Evolutionary conservation across 1,140 invertebrate species (phyloP), one percentile per base, ranked within the genome.

Genomic region (Batillaria attramentaria): DNA sequence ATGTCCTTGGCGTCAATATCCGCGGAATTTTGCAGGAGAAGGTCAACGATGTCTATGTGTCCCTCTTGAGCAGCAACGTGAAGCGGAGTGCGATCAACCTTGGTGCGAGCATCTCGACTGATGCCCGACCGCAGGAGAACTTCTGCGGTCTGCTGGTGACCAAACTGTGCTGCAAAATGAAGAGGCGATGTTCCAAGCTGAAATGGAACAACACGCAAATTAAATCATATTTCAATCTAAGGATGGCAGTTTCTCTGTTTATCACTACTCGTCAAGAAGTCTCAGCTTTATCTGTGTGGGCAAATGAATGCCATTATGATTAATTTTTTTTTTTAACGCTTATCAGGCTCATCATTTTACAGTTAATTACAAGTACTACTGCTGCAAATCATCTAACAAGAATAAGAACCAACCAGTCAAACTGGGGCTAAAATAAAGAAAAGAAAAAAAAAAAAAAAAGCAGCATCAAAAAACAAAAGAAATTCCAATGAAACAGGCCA

Each of bases 31-130:
- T 93, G 93, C n/a, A 98, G 88, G 57, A 98, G 91, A 33, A 97
- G 90, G 83, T 94, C 92, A 13, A 95, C 95, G 85, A 97, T 95
- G 57, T 93, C 92, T 39, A 94, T 90, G 90, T 97, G 95, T 0
- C 97, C 97, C 87, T 96, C 95, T 88, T 95, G 95, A 5, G 95
- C 94, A 42, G 97, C 96, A 87, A 97, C 93, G 91, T 97, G 96
- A 46, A 98, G 90, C 60, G 97, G 95, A 35, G 97, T 98, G 85
- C 96, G 93, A 88, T 97, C 96, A 1, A 98, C 96, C 93, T 98
- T 98, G 24, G 96, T 98, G 83, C 95, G 93, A 4, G 95, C 94
- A 92, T 98, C 97, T 84, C 95, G 93, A 42, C 94, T 95, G 80
- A 97, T 96, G 65, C 97, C 97, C 43, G 96, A 95, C 81, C 94